These are phyloP conservation scores for Lycophotia porphyrea DNA, from an alignment of 2,888 invertebrate genomes.

Conservation along the genomic window DNA sequence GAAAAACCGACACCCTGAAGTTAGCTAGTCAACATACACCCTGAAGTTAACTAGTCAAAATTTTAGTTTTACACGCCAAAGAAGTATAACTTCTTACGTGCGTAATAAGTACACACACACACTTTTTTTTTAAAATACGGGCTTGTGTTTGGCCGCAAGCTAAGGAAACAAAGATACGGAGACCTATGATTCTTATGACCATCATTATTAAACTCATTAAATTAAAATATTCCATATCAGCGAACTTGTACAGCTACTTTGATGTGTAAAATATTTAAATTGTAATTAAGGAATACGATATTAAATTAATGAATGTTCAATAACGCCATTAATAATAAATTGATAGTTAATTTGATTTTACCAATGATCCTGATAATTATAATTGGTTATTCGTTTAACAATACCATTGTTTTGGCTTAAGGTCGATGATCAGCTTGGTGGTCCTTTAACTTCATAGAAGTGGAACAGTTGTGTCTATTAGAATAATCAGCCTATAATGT, in stretches of 20 bases:
- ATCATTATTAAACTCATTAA: neutral
- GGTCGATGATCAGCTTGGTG: neutral
- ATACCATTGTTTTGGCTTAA: neutral
- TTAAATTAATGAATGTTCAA: conserved; percentile 38
- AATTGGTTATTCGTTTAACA: conserved; percentile 7
- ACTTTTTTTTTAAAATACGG: too few species aligned
- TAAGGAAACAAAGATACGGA: too few species aligned
- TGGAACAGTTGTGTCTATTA: neutral
- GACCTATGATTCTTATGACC: neutral
- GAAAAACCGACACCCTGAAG: too few species aligned
- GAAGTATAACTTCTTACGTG: too few species aligned
- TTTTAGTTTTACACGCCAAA: too few species aligned
- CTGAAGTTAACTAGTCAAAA: too few species aligned
- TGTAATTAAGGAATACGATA: conserved; percentile 30
- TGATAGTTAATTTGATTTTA: conserved; percentile 28
- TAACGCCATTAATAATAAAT: conserved; percentile 30
- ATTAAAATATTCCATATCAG: neutral
- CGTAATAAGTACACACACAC: too few species aligned
- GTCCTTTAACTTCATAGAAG: neutral
- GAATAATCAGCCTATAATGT: too few species aligned
- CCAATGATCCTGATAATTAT: conserved; percentile 5
- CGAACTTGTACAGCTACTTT: neutral
- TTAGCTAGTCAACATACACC: too few species aligned
- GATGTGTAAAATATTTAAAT: conserved; percentile 26
- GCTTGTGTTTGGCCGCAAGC: too few species aligned